Conservation (phyloP, 2,797 vertebrate genomes). For the Enteromius afrohamiltoni region DNA sequence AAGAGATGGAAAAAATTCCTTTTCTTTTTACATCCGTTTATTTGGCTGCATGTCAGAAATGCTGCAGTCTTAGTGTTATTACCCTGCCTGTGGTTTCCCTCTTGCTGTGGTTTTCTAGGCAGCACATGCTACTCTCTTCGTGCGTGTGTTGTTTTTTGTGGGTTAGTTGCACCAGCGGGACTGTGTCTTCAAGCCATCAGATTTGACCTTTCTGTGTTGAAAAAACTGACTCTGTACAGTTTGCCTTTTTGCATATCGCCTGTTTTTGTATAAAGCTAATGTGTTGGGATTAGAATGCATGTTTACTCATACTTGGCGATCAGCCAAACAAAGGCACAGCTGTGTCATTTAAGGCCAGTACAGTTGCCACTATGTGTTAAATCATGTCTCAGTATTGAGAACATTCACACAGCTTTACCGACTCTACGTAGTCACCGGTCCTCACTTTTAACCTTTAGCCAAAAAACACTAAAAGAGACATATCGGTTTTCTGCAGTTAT, state of each 20-base stretch:
- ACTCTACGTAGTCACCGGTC: background rate
- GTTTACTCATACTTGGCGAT: constrained; percentile 31
- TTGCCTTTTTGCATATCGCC: constrained; percentile 44
- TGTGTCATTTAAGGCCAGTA: constrained; percentile 25
- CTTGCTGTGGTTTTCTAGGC: constrained; percentile 49
- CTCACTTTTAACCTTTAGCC: background rate
- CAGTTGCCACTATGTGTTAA: constrained; percentile 59
- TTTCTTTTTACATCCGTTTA: constrained; percentile 52
- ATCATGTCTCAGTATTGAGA: constrained; percentile 58
- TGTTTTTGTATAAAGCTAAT: constrained; percentile 24
- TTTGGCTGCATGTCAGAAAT: constrained; percentile 55
- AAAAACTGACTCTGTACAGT: constrained; percentile 43
- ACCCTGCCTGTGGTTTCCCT: constrained; percentile 47
- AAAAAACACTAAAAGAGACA: background rate
- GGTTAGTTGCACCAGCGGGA: constrained; percentile 52
- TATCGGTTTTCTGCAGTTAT: background rate
- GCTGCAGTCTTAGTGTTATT: constrained; percentile 52
- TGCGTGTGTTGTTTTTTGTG: constrained; percentile 35
- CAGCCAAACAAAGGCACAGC: constrained; percentile 16
- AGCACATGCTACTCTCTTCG: constrained; percentile 16
- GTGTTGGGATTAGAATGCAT: constrained; percentile 22
- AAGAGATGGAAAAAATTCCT: constrained; percentile 52
- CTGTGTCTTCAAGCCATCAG: constrained; percentile 27
- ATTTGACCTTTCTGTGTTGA: constrained; percentile 56
- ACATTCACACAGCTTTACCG: background rate